Conservation (phyloP, 2,113 vertebrate species). For the Zosterops japonicus region DNA sequence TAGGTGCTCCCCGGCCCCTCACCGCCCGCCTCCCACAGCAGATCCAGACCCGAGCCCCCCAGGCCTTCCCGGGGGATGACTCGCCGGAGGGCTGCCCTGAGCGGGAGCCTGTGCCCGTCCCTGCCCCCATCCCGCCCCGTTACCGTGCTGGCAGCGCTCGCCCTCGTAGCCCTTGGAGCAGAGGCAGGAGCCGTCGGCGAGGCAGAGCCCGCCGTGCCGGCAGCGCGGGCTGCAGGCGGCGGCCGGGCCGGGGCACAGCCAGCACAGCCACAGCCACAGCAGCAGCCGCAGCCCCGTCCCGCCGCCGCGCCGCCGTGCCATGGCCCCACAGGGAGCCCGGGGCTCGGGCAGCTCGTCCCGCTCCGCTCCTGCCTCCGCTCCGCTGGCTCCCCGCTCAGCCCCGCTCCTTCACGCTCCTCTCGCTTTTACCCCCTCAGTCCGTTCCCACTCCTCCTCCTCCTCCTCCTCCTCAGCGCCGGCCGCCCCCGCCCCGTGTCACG, state of each 20-base stretch:
- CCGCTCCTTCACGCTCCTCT: background rate
- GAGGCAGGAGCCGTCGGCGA: slow-evolving; percentile 83
- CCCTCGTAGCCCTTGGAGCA: slow-evolving; percentile 84
- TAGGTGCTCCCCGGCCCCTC: accelerated
- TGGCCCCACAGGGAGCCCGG: background rate
- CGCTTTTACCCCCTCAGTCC: background rate
- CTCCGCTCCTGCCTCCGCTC: background rate
- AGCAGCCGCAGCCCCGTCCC: background rate
- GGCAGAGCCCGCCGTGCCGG: slow-evolving; percentile 80
- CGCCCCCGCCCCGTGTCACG: background rate
- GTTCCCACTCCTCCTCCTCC: background rate
- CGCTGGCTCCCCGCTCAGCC: background rate
- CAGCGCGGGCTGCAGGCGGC: slow-evolving; percentile 80
- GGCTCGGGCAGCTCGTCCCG: background rate
- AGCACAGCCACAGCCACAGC: background rate
- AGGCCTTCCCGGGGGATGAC: accelerated
- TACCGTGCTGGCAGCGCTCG: slow-evolving; percentile 85
- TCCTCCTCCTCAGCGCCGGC: background rate
- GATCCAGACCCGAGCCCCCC: accelerated
- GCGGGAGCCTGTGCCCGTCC: accelerated
- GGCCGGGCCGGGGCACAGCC: background rate
- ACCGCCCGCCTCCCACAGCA: accelerated
- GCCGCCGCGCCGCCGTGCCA: background rate
- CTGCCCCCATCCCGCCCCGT: accelerated
- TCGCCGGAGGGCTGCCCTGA: accelerated